phyloP scores from a whole-genome alignment of 2,797 vertebrate genomes.

The Paratrypauchen microcephalus region DNA sequence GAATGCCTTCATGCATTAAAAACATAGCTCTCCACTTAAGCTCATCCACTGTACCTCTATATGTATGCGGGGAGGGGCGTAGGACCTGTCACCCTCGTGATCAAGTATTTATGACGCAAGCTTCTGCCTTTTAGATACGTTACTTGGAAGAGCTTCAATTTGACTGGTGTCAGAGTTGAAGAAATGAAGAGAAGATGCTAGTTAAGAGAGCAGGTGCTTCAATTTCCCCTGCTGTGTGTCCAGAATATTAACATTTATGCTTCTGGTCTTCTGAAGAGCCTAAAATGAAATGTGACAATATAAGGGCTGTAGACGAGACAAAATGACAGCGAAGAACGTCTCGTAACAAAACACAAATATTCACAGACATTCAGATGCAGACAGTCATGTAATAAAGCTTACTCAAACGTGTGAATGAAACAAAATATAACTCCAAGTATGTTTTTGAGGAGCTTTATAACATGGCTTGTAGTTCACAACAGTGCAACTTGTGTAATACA shows the following conservation, averaged over 20 bases:
- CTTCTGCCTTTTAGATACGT: slow-evolving; percentile 60
- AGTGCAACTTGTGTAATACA: too few species aligned
- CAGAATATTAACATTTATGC: slow-evolving; percentile 37
- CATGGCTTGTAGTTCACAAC: too few species aligned
- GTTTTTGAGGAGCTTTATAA: too few species aligned
- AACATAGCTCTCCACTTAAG: slow-evolving; percentile 67
- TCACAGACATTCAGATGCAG: background rate
- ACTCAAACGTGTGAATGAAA: too few species aligned
- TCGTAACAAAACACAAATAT: slow-evolving; percentile 3
- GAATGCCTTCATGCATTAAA: slow-evolving; percentile 65
- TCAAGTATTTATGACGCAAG: slow-evolving; percentile 71
- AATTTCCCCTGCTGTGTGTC: slow-evolving; percentile 27
- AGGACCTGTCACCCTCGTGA: slow-evolving; percentile 56
- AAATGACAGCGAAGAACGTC: background rate
- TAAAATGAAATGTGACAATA: slow-evolving; percentile 15
- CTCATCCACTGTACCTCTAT: slow-evolving; percentile 54
- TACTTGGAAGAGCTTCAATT: slow-evolving; percentile 40
- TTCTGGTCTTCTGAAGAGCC: background rate
- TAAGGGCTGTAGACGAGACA: slow-evolving; percentile 2
- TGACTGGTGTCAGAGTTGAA: slow-evolving; percentile 42
- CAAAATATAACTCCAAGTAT: too few species aligned
- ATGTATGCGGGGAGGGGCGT: slow-evolving; percentile 61
- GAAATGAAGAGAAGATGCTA: slow-evolving; percentile 44
- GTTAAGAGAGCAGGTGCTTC: slow-evolving; percentile 34
- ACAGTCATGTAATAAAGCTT: too few species aligned